phyloP scores from a whole-genome alignment of 2,113 vertebrate species.

The Lethenteron reissneri region DNA sequence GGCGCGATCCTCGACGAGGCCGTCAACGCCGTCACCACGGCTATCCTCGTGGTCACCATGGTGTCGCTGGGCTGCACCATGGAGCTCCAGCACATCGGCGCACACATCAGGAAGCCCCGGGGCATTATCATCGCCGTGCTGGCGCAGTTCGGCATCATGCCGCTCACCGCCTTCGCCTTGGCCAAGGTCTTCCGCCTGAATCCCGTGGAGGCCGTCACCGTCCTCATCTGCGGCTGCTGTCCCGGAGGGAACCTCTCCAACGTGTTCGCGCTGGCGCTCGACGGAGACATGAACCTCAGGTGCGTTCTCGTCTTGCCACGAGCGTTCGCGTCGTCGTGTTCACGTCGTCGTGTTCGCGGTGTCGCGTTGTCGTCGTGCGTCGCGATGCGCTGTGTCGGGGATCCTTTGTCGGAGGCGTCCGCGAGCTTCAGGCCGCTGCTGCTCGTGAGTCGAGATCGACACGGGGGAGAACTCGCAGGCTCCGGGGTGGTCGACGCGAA shows the following conservation, averaged over 20 bases:
- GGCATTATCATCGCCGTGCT: slow-evolving; percentile 29
- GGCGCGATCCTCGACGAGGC: slow-evolving; percentile 16
- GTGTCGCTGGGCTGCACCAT: slow-evolving; percentile 41
- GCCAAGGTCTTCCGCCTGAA: slow-evolving; percentile 29
- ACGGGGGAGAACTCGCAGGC: too few species aligned
- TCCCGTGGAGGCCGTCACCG: slow-evolving; percentile 27
- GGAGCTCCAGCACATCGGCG: slow-evolving; percentile 42
- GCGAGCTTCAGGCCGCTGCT: too few species aligned
- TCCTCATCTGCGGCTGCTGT: slow-evolving; percentile 52
- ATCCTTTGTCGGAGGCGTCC: too few species aligned
- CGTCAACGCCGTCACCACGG: slow-evolving; percentile 17
- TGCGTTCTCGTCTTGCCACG: slow-evolving; percentile 12
- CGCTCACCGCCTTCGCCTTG: slow-evolving; percentile 33
- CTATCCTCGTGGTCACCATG: slow-evolving; percentile 30
- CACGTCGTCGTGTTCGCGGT: too few species aligned
- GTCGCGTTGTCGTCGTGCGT: too few species aligned
- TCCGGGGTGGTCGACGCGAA: too few species aligned
- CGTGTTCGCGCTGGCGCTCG: slow-evolving; percentile 31
- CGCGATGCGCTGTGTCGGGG: too few species aligned
- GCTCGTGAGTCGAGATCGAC: too few species aligned
- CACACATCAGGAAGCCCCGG: slow-evolving; percentile 35
- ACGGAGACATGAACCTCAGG: slow-evolving; percentile 65
- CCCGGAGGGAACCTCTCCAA: slow-evolving; percentile 46
- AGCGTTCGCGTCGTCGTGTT: too few species aligned
- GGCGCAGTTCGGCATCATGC: slow-evolving; percentile 54